Evolutionary conservation across 2,888 invertebrate species (phyloP).

Genomic region (Cacoxenus indagator): DNA sequence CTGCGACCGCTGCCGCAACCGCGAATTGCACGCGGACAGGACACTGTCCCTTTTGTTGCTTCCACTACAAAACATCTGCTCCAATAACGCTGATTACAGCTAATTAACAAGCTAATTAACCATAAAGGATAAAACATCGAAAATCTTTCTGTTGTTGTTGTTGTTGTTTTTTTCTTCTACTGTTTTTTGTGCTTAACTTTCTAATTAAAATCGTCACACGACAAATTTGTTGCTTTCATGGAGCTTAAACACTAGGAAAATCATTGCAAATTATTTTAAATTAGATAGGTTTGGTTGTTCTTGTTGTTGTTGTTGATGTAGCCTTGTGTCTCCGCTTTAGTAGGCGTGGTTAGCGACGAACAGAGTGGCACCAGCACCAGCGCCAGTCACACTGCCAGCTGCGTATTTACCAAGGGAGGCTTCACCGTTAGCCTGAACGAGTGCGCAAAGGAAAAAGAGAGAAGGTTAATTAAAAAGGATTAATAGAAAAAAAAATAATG

Average conservation of each 20-base stretch:
- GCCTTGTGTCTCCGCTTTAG: slow-evolving; percentile 73
- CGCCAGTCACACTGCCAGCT: slow-evolving; percentile 87
- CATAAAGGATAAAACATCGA: background rate
- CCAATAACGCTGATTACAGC: slow-evolving; percentile 24
- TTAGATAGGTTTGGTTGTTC: background rate
- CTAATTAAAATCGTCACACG: slow-evolving; percentile 12
- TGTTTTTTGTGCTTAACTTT: slow-evolving; percentile 9
- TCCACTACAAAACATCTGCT: background rate
- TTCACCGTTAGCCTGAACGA: slow-evolving; percentile 88
- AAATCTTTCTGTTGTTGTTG: background rate
- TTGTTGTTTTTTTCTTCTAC: slow-evolving; percentile 9
- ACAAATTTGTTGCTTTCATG: background rate
- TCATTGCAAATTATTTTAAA: background rate
- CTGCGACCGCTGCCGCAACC: background rate
- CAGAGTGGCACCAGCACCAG: slow-evolving; percentile 88
- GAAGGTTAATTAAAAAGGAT: slow-evolving; percentile 24
- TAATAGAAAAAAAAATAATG: slow-evolving; percentile 29
- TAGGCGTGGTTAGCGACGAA: slow-evolving; percentile 98
- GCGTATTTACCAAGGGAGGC: slow-evolving; percentile 92
- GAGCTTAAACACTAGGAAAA: background rate
- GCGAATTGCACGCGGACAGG: background rate
- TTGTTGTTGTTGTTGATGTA: slow-evolving; percentile 18
- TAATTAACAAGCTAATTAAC: slow-evolving; percentile 45
- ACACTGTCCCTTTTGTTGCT: background rate
- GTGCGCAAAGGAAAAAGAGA: slow-evolving; percentile 32